A percentile compares a stretch with the other conserved stretches of the same genome.
Conservation (phyloP, 1,140 invertebrate species). For the Papilio machaon region DNA sequence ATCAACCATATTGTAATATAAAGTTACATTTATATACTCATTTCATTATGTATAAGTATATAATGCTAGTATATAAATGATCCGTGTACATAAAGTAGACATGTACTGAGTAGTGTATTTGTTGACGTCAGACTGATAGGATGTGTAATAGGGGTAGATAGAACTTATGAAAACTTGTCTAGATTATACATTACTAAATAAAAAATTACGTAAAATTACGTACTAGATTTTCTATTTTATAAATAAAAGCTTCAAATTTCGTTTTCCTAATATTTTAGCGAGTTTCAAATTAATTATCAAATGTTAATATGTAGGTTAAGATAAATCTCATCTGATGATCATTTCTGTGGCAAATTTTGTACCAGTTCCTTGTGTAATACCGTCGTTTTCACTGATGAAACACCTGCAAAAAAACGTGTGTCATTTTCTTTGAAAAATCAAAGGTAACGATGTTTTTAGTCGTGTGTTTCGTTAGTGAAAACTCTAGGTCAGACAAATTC, state of each 20-base stretch:
- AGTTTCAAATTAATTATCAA: slow-evolving; percentile 36
- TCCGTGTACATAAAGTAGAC: slow-evolving; percentile 41
- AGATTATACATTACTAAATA: not conserved
- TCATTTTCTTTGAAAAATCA: not conserved
- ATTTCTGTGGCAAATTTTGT: not conserved
- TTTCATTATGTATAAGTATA: slow-evolving; percentile 22
- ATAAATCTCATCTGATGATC: slow-evolving; percentile 10
- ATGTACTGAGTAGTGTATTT: slow-evolving; percentile 50
- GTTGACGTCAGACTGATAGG: slow-evolving; percentile 69
- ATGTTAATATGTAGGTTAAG: slow-evolving; percentile 20
- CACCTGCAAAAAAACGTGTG: not conserved
- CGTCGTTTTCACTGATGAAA: not conserved
- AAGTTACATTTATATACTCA: slow-evolving; percentile 3
- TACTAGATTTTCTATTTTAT: slow-evolving; percentile 27
- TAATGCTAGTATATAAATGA: slow-evolving; percentile 32
- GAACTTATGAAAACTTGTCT: slow-evolving; percentile 27
- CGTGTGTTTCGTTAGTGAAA: not conserved
- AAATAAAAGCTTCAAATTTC: slow-evolving; percentile 20
- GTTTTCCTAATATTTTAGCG: slow-evolving; percentile 36
- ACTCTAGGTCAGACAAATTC: not conserved
- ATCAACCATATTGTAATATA: slow-evolving; percentile 19
- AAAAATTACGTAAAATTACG: slow-evolving; percentile 31
- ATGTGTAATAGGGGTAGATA: slow-evolving; percentile 47
- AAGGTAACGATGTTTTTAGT: not conserved
- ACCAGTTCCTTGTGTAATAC: slow-evolving; percentile 37